Conservation (phyloP, 2,113 vertebrate species). For the Ciconia maguari region DNA sequence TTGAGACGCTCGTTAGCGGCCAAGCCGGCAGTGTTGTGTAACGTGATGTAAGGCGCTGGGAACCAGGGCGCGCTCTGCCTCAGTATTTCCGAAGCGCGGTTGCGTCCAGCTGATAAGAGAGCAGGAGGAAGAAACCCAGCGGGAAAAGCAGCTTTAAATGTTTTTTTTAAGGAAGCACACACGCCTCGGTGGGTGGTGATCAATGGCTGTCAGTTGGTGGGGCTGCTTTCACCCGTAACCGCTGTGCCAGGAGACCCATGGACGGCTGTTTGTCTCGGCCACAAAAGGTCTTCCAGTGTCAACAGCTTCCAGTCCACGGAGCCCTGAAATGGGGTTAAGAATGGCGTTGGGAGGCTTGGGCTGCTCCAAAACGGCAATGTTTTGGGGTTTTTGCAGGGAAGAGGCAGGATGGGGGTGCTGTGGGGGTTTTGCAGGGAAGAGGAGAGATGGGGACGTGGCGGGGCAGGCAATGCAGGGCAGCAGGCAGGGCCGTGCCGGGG, state of each 20-base stretch:
- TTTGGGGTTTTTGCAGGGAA: not conserved
- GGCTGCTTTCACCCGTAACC: not conserved
- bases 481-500: not conserved
- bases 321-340: not conserved
- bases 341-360: fast-evolving
- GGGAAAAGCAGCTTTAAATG: not conserved
- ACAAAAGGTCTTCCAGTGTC: not conserved
- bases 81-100: not conserved
- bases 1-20: not conserved
- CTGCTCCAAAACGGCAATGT: not conserved
- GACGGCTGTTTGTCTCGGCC: not conserved
- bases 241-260: not conserved
- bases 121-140: not conserved
- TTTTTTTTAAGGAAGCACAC: not conserved
- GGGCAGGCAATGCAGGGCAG: too few relatives aligned
- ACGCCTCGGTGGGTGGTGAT: not conserved
- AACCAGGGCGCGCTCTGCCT: not conserved
- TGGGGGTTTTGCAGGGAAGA: not conserved
- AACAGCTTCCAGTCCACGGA: not conserved
- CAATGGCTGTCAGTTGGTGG: not conserved
- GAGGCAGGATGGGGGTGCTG: not conserved
- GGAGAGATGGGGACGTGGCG: fast-evolving
- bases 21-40: not conserved
- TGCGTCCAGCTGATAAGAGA: not conserved
- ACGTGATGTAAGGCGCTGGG: not conserved